A percentile compares a stretch with the other conserved stretches of the same genome.
Conservation (phyloP, 2,888 invertebrate species). For the Drosophila limbata region DNA sequence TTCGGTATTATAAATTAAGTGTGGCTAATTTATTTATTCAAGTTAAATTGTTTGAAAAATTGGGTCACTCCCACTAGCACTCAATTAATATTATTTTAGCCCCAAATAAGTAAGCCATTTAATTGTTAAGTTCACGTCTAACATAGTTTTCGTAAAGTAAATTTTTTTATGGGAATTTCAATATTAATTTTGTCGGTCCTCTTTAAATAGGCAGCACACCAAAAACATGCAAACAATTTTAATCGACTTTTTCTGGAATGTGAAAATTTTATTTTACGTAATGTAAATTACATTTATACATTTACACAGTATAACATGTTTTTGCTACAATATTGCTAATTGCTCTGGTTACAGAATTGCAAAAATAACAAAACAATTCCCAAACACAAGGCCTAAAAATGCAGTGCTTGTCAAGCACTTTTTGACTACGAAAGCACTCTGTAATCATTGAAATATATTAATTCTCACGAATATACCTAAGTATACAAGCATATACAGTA, state of each 20-base stretch:
- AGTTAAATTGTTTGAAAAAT: conserved; percentile 46
- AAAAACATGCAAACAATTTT: conserved; percentile 27
- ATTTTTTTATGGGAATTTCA: conserved; percentile 23
- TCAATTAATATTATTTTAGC: background rate
- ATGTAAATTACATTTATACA: background rate
- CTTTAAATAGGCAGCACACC: conserved; percentile 7
- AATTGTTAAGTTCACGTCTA: background rate
- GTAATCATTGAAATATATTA: background rate
- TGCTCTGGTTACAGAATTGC: conserved; percentile 26
- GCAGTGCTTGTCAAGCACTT: background rate
- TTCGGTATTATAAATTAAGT: conserved; percentile 24
- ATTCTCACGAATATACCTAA: no score
- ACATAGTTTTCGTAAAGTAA: conserved; percentile 6
- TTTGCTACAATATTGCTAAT: conserved; percentile 50
- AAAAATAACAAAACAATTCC: conserved; percentile 5
- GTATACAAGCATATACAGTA: no score
- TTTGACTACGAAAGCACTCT: background rate
- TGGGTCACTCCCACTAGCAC: conserved; percentile 12
- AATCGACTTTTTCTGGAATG: conserved; percentile 24
- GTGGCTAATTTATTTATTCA: conserved; percentile 51
- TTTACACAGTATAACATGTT: conserved; percentile 9
- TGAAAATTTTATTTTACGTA: conserved; percentile 9
- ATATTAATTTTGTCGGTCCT: conserved; percentile 22
- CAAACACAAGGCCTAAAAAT: background rate
- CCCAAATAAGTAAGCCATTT: background rate